Evolutionary conservation across 53 echinoderm and acorn worm species (phyloP).

Genomic region (Henricia sp.): DNA sequence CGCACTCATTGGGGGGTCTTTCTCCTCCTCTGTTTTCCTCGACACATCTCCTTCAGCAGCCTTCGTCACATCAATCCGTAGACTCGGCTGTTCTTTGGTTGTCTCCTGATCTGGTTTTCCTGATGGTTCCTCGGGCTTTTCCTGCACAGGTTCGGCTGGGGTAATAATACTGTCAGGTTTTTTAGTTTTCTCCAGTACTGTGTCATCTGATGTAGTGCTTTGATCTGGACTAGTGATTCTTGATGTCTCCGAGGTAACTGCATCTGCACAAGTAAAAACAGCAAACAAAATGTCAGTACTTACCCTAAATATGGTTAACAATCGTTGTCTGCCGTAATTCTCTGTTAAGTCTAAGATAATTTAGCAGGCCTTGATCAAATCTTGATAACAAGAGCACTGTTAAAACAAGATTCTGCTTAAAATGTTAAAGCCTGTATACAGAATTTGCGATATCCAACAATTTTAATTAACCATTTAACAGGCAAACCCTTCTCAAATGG

Average conservation of each 20-base stretch:
- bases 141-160: not conserved
- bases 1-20: constrained; percentile 41
- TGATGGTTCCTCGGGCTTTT: not conserved
- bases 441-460: too few species aligned
- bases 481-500: too few species aligned
- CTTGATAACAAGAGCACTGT: too few species aligned
- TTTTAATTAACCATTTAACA: too few species aligned
- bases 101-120: constrained; percentile 2
- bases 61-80: constrained; percentile 36
- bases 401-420: too few species aligned
- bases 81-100: not conserved
- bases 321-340: too few species aligned
- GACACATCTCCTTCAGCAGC: constrained; percentile 3
- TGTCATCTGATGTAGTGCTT: not conserved
- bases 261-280: constrained; percentile 4
- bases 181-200: constrained; percentile 17
- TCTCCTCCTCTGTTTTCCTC: constrained; percentile 28
- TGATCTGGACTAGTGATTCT: constrained; percentile 30
- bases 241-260: constrained; percentile 20
- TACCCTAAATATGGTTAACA: too few species aligned
- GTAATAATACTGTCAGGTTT: constrained; percentile 20
- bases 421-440: too few species aligned
- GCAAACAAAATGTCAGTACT: too few species aligned
- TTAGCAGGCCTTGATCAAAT: too few species aligned
- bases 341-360: too few species aligned